phyloP scores from a whole-genome alignment of 35 echinoderm and acorn worm genomes.

The Eucidaris tribuloides region DNA sequence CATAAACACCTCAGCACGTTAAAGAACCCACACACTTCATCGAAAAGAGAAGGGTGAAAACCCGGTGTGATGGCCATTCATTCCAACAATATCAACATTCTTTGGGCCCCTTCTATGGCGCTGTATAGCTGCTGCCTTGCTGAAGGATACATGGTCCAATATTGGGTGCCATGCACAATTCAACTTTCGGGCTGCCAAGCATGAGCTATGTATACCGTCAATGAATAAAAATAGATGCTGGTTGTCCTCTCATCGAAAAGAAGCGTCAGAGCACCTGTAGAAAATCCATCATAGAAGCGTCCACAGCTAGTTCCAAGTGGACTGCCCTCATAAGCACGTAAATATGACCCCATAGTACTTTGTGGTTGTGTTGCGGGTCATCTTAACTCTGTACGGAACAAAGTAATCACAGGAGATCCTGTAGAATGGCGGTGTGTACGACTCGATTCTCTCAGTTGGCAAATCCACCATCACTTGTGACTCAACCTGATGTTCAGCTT shows the following conservation, averaged over 20 bases:
- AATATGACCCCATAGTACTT: constrained; percentile 62
- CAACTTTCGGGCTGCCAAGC: too few species aligned
- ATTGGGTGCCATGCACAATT: too few species aligned
- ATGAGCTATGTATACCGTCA: too few species aligned
- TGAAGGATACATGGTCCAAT: too few species aligned
- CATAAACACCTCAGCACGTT: too few species aligned
- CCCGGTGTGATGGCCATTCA: too few species aligned
- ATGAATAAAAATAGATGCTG: neutral
- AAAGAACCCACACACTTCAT: too few species aligned
- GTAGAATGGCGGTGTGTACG: constrained; percentile 45
- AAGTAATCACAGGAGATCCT: constrained; percentile 56
- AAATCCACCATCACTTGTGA: constrained; percentile 56
- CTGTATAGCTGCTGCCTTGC: too few species aligned
- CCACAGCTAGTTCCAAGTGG: constrained; percentile 42
- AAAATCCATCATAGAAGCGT: constrained; percentile 59
- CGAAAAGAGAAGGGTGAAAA: too few species aligned
- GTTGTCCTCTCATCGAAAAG: constrained; percentile 49
- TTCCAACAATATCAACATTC: too few species aligned
- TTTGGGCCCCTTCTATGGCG: too few species aligned
- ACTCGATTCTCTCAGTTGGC: constrained; percentile 4
- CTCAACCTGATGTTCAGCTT: constrained; percentile 22
- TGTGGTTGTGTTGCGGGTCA: constrained; percentile 34
- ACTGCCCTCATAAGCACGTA: constrained; percentile 55
- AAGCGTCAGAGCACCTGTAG: constrained; percentile 36
- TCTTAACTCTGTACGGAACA: constrained; percentile 10